Evolutionary conservation across 2,113 vertebrate genomes (phyloP).

Genomic region (Pseudorectes ferrugineus): DNA sequence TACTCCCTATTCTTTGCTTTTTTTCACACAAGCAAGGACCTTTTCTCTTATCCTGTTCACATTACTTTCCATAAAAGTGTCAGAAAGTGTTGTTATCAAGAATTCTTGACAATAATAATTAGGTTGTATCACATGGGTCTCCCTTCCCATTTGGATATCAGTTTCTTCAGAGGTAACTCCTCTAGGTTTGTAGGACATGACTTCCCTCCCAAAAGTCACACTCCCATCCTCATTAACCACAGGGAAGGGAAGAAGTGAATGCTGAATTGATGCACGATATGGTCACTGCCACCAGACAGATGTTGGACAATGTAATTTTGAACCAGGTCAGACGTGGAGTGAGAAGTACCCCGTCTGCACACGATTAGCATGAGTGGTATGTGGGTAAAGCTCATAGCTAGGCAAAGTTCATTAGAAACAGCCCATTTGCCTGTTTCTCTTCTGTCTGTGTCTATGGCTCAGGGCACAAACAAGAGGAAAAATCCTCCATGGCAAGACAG

Average conservation of each 20-base stretch:
- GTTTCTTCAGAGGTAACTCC: neutral
- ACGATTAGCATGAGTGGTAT: neutral
- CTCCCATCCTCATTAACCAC: neutral
- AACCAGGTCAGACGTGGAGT: neutral
- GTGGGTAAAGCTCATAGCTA: neutral
- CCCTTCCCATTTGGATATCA: neutral
- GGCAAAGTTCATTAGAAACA: neutral
- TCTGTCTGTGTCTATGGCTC: neutral
- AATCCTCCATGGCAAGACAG: neutral
- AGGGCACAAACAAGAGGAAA: neutral
- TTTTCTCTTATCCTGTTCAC: neutral
- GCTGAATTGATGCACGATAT: fast-evolving
- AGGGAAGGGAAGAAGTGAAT: neutral
- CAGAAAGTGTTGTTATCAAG: neutral
- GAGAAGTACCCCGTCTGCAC: neutral
- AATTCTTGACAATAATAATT: neutral
- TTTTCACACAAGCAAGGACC: neutral
- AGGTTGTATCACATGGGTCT: neutral
- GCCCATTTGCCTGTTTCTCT: neutral
- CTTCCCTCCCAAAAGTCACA: neutral
- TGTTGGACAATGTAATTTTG: neutral
- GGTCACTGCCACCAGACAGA: fast-evolving
- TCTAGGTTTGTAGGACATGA: neutral
- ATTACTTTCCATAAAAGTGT: neutral
- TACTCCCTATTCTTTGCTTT: neutral